phyloP scores from a whole-genome alignment of 2,888 invertebrate genomes.

The Eupithecia subfuscata region DNA sequence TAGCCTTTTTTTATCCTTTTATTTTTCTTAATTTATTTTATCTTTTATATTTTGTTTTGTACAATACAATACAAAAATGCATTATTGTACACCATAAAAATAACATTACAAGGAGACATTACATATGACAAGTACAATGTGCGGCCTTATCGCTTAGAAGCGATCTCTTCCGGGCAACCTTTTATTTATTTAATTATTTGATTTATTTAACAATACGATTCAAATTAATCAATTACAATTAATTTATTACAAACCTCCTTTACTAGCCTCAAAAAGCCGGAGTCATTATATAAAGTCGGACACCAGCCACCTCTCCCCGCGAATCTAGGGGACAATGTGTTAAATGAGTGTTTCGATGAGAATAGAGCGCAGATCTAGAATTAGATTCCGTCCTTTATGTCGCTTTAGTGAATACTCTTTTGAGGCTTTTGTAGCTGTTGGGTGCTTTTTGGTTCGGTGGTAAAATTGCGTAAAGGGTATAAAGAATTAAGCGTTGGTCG shows the following conservation, averaged over 20 bases:
- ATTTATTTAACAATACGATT: no score
- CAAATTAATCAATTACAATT: no score
- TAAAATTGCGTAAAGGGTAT: not conserved
- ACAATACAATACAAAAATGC: no score
- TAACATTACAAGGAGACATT: no score
- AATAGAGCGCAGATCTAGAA: constrained; percentile 53
- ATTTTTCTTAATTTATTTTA: no score
- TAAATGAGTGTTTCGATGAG: constrained; percentile 58
- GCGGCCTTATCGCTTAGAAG: no score
- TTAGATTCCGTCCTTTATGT: constrained; percentile 48
- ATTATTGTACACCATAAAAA: no score
- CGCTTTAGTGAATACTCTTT: constrained; percentile 42
- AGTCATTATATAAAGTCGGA: constrained; percentile 10
- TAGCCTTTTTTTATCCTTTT: no score
- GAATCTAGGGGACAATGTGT: constrained; percentile 55
- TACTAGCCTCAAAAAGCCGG: constrained; percentile 12
- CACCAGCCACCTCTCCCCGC: not conserved
- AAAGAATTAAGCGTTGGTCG: not conserved
- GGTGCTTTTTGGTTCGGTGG: not conserved
- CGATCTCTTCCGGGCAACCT: no score
- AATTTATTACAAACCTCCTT: not conserved
- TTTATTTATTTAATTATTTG: no score
- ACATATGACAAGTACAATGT: no score
- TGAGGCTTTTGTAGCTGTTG: not conserved
- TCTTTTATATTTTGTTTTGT: no score